A percentile compares a stretch with the other conserved stretches of the same genome.
phyloP scores from a whole-genome alignment of 2,113 vertebrate genomes.

The Saccopteryx leptura region DNA sequence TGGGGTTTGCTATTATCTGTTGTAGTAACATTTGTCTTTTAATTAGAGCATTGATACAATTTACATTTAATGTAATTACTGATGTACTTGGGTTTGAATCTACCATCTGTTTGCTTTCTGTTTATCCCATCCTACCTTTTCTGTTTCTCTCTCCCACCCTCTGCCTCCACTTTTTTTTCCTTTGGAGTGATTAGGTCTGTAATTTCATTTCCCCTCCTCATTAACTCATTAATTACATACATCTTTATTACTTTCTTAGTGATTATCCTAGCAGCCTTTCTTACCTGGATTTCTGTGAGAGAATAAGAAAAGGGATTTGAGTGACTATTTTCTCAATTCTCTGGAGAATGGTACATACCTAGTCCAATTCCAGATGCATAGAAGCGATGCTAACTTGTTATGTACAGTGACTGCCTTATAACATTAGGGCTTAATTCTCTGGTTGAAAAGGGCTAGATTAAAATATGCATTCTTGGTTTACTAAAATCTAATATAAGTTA shows the following conservation, averaged over 20 bases:
- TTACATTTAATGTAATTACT: neutral
- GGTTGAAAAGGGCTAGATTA: neutral
- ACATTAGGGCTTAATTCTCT: neutral
- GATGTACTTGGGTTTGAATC: neutral
- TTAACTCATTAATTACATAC: constrained; percentile 28
- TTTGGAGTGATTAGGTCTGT: neutral
- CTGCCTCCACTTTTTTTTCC: neutral
- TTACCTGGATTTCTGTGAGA: constrained; percentile 15
- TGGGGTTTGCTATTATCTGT: neutral
- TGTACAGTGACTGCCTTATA: neutral
- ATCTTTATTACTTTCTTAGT: constrained; percentile 4
- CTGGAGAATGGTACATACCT: neutral
- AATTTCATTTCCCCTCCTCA: neutral
- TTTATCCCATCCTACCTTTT: neutral
- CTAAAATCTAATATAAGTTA: constrained; percentile 19
- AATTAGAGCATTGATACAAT: neutral
- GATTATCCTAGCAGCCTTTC: neutral
- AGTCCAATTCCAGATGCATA: neutral
- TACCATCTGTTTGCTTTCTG: neutral
- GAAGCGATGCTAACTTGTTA: neutral
- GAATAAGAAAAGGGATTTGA: constrained; percentile 1
- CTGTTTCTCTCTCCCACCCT: fast-evolving
- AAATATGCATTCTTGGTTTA: constrained; percentile 7
- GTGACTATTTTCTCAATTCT: neutral
- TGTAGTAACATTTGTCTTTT: constrained; percentile 24